Percentiles rank a stretch among this genome's conserved stretches.
phyloP scores from a whole-genome alignment of 2,888 invertebrate genomes.

The Crossocerus cetratus region DNA sequence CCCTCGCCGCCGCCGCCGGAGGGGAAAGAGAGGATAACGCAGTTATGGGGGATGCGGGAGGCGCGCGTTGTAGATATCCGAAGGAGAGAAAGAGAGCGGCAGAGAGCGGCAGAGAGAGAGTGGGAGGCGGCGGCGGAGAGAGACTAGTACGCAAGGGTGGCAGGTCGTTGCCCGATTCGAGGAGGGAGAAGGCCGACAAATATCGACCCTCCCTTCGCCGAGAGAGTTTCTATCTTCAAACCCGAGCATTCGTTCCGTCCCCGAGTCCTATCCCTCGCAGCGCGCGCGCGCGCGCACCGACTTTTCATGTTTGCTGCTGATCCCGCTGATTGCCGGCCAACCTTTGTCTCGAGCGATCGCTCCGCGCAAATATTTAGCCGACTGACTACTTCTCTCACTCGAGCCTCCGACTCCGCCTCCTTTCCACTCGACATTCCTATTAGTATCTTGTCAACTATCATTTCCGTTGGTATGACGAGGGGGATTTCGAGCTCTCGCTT shows the following conservation, averaged over 20 bases:
- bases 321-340: constrained; percentile 12
- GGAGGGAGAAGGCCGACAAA: constrained; percentile 67
- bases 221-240: constrained; percentile 48
- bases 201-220: constrained; percentile 70
- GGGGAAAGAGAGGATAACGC: constrained; percentile 14
- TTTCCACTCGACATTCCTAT: constrained; percentile 14
- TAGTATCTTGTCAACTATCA: no score
- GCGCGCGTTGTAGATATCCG: background rate
- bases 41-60: constrained; percentile 20
- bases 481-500: no score
- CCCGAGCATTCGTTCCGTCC: constrained; percentile 60
- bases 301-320: constrained; percentile 1
- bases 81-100: no score
- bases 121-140: background rate
- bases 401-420: no score
- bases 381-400: constrained; percentile 35
- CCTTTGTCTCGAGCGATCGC: background rate
- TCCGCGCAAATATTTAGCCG: constrained; percentile 3
- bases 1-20: background rate
- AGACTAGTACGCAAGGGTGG: constrained; percentile 42
- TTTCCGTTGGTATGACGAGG: no score
- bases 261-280: constrained; percentile 32
- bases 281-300: background rate
- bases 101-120: background rate
- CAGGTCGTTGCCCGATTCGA: constrained; percentile 67